Base-by-base conservation (phyloP, 1,140 invertebrate genomes). In the Drosophila simulans region DNA sequence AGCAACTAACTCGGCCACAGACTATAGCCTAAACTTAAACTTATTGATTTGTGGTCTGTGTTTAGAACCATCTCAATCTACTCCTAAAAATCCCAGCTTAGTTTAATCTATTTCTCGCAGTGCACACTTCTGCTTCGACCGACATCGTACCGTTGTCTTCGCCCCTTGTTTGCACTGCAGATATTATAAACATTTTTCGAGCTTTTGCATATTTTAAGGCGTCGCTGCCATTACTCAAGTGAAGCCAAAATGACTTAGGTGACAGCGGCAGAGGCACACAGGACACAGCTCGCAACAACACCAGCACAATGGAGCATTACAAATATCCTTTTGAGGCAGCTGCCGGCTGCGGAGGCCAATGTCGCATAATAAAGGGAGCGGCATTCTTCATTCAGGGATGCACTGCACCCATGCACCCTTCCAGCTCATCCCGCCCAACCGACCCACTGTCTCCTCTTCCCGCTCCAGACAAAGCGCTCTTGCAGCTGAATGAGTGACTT, bases 101-200 rank as follows among this genome's bases (percentile, higher is more conserved):
- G 0, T 13, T 3, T 22, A 4, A 1, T 8, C 13, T 7, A 13
- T 35, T 54, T 59, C 5, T 8, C 0, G 3, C 34, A 57, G 37
- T 59, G 42, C 37, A 25, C 17, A 15, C 48, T 25, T 27, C 27
- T 59, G 40, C 37, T 10, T 35, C 17, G 25, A 35, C 48, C 20
- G 20, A 2, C 20, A 2, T 22, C 20, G 20, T 22, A 54, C 48
- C 59, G 65, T 65, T 69, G 65, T 64, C 49, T 55, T 57, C 64
- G 51, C 35, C 51, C 40, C 69, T 74, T 63, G 71, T 63, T 86
- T 57, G 78, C 83, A 64, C 59, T 78, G 85, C 75, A 80, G 79
- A 80, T 88, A 83, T 83, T 83, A 77, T 88, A 88, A 89, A 77
- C 80, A 88, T 89, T 88, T 88, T 89, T 83, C 74, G 71, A 76